Conservation (phyloP, 2,888 invertebrate species). For the Zelleria hepariella region DNA sequence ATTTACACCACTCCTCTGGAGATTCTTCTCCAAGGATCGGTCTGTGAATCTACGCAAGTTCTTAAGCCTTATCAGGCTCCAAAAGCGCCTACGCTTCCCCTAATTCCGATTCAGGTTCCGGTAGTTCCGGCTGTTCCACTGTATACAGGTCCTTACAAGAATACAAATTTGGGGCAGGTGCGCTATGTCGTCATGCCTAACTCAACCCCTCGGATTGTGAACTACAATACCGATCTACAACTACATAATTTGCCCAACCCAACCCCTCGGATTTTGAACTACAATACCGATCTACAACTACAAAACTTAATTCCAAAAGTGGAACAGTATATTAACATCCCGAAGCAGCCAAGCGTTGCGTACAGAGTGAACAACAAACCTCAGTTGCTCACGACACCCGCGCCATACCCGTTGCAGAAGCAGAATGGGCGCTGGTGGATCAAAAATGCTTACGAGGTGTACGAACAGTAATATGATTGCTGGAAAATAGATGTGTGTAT, state of each 20-base stretch:
- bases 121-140: not conserved
- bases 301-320: conserved; percentile 19
- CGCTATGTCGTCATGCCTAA: not conserved
- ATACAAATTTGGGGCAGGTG: not conserved
- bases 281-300: conserved; percentile 17
- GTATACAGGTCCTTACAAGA: not conserved
- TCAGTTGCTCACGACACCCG: not conserved
- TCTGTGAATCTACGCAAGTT: conserved; percentile 71
- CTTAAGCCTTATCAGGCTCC: conserved; percentile 8
- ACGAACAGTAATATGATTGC: conserved; percentile 19
- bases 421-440: conserved; percentile 31
- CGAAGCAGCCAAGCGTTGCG: conserved; percentile 25
- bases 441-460: conserved; percentile 30
- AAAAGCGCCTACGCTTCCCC: not conserved
- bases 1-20: conserved; percentile 80
- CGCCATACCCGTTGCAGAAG: not conserved
- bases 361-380: conserved; percentile 10
- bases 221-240: too few relatives aligned
- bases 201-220: not conserved
- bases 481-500: conserved; percentile 15
- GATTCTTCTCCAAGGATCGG: conserved; percentile 77
- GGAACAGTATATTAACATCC: conserved; percentile 25
- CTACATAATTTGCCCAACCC: not conserved
- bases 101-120: not conserved
- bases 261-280: conserved; percentile 4